A percentile compares a stretch with the other conserved stretches of the same genome.
phyloP scores from a whole-genome alignment of 2,888 invertebrate genomes.

The Silvanus unidentatus region DNA sequence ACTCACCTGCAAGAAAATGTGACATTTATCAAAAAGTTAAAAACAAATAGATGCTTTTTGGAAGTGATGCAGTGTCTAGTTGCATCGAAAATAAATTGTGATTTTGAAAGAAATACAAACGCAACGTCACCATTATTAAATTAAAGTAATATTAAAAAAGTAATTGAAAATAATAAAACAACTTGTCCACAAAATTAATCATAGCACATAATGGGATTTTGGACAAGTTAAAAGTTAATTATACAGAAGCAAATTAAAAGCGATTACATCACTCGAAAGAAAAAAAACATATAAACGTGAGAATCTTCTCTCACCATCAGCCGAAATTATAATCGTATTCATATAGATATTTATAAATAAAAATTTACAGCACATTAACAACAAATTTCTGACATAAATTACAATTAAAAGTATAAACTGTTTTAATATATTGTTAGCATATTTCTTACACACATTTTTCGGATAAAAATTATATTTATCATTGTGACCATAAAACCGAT shows the following conservation, averaged over 20 bases:
- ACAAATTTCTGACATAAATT: no score
- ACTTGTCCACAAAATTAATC: conserved; percentile 7
- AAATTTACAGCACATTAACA: no score
- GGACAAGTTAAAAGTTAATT: conserved; percentile 10
- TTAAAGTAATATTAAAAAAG: conserved; percentile 1
- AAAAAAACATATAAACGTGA: conserved; percentile 25
- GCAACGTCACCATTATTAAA: neutral
- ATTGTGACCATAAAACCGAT: no score
- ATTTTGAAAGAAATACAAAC: conserved; percentile 3
- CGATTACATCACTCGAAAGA: conserved; percentile 21
- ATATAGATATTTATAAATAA: conserved; percentile 6
- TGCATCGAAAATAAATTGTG: conserved; percentile 10
- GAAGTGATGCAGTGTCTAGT: neutral
- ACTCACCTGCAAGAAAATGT: conserved; percentile 15
- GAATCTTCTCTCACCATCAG: conserved; percentile 15
- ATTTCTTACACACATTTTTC: no score
- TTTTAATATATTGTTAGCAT: no score
- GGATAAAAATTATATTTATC: no score
- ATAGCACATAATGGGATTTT: conserved; percentile 8
- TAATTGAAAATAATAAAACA: conserved; percentile 4
- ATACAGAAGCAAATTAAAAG: conserved; percentile 19
- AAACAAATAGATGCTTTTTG: neutral
- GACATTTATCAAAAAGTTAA: no score
- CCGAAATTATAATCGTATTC: conserved; percentile 13
- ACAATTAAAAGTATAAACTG: no score